Percentiles rank a stretch among this genome's conserved stretches.
phyloP scores from a whole-genome alignment of 2,888 invertebrate genomes.

The Melikaiella ostensackeni region DNA sequence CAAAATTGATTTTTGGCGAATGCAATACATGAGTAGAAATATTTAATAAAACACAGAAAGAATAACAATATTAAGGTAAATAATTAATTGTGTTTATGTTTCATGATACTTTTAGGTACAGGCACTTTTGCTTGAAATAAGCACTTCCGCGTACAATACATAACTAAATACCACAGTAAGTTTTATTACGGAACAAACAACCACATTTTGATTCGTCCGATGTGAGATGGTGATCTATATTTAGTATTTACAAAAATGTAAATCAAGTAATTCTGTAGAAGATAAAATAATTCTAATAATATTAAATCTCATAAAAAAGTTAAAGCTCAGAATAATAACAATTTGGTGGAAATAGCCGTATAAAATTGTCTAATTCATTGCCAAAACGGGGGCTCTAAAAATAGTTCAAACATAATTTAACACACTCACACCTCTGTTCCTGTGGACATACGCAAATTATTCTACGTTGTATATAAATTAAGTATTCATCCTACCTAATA shows the following conservation, averaged over 20 bases:
- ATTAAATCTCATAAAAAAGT: neutral
- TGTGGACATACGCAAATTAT: neutral
- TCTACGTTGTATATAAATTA: neutral
- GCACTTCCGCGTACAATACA: neutral
- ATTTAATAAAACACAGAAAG: neutral
- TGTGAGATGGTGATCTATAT: neutral
- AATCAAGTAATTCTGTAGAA: neutral
- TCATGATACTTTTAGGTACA: constrained; percentile 55
- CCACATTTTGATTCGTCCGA: constrained; percentile 14
- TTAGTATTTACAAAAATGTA: constrained; percentile 19
- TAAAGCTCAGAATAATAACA: neutral
- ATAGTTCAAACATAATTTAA: neutral
- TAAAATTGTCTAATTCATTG: neutral
- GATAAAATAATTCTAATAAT: neutral
- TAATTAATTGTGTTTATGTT: constrained; percentile 58
- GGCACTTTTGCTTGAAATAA: constrained; percentile 62
- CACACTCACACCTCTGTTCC: neutral
- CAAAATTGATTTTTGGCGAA: too few species aligned
- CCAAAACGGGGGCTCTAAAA: neutral
- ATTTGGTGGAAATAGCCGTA: neutral
- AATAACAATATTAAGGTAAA: constrained; percentile 53
- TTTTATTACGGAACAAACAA: constrained; percentile 16
- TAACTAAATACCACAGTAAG: constrained; percentile 24
- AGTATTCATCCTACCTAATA: neutral
- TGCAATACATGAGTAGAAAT: neutral